phyloP scores from a whole-genome alignment of 2,888 invertebrate genomes.

The Dynastes tityus region DNA sequence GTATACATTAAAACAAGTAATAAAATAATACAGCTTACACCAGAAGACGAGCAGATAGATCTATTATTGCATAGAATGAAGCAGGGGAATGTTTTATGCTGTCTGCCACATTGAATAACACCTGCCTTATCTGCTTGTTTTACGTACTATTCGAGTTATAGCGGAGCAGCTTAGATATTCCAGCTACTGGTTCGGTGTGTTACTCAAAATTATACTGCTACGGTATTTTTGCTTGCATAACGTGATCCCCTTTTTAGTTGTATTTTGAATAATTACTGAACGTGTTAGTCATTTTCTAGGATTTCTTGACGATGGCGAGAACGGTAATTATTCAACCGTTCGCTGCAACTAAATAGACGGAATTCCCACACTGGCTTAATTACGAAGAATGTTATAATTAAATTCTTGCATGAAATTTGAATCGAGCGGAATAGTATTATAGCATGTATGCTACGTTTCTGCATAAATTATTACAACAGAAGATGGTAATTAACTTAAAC shows the following conservation, averaged over 20 bases:
- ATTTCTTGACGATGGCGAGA: background rate
- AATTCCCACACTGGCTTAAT: slow-evolving; percentile 30
- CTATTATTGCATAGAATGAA: slow-evolving; percentile 16
- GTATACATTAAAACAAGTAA: slow-evolving; percentile 8
- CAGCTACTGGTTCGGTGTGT: background rate
- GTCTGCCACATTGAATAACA: slow-evolving; percentile 7
- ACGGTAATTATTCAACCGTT: slow-evolving; percentile 9
- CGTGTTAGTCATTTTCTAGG: background rate
- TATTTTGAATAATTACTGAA: background rate
- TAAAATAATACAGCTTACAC: slow-evolving; percentile 9
- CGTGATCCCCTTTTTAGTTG: background rate
- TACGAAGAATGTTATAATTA: slow-evolving; percentile 35
- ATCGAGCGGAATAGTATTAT: slow-evolving; percentile 2
- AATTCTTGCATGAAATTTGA: slow-evolving; percentile 26
- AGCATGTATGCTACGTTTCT: no score
- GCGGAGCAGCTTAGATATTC: background rate
- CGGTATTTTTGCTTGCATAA: background rate
- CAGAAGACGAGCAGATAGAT: background rate
- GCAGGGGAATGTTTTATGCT: background rate
- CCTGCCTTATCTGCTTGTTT: slow-evolving; percentile 20
- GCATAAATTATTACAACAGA: background rate
- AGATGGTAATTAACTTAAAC: no score
- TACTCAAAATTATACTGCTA: background rate
- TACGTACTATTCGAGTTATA: background rate
- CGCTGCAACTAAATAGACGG: background rate